Conservation (phyloP, 1,140 invertebrate genomes). For the Monochamus saltuarius region DNA sequence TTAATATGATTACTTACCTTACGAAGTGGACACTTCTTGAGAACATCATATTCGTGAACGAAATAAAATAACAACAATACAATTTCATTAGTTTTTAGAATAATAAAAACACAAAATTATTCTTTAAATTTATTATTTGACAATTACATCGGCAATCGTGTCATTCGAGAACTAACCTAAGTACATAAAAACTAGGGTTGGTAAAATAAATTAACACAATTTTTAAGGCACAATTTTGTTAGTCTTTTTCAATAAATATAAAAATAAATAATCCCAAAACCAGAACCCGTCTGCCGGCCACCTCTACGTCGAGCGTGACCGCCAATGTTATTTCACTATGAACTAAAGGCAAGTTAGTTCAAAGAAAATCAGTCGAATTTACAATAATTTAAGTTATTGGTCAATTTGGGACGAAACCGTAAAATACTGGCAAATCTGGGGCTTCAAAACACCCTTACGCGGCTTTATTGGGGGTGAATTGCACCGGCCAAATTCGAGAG, state of each 20-base stretch:
- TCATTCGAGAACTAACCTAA: constrained; percentile 1
- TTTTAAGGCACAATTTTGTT: no score
- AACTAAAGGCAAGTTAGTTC: constrained; percentile 7
- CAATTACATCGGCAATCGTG: constrained; percentile 4
- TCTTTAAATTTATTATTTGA: constrained; percentile 1
- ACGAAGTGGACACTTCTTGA: no score
- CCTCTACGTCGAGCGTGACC: not conserved
- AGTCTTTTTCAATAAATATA: constrained; percentile 3
- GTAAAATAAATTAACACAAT: constrained; percentile 3
- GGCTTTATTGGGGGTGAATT: no score
- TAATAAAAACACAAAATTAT: no score
- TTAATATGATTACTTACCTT: no score
- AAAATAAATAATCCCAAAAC: constrained; percentile 10
- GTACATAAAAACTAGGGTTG: not conserved
- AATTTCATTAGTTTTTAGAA: no score
- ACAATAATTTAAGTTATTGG: not conserved
- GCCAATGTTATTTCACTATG: not conserved
- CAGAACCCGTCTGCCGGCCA: not conserved
- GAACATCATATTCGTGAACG: no score
- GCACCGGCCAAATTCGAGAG: no score
- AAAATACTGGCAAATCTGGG: no score
- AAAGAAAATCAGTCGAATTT: constrained; percentile 11
- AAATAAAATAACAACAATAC: no score
- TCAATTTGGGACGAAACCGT: no score
- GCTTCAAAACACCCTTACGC: no score